Evolutionary conservation across 2,797 vertebrate species (phyloP).

Genomic region (Poeciliopsis presidionis): DNA sequence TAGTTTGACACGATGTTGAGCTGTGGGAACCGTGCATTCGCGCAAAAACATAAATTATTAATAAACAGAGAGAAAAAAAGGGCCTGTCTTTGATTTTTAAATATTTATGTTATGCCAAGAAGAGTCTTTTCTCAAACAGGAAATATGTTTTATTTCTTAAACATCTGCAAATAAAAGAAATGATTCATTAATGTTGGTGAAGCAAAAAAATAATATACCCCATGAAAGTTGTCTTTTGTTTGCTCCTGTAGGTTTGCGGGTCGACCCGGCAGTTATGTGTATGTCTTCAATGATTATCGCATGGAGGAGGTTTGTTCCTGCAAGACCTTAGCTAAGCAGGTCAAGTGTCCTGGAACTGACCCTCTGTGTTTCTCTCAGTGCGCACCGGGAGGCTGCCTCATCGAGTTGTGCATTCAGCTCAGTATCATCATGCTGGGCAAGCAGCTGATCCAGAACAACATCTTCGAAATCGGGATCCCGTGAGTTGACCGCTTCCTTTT

Average conservation of each 20-base stretch:
- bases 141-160: not conserved
- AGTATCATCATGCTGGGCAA: constrained; percentile 99
- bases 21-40: not conserved
- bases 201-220: too few relatives aligned
- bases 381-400: constrained; percentile 96
- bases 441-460: constrained; percentile 97
- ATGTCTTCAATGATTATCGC: constrained; percentile 91
- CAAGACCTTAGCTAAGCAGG: not conserved
- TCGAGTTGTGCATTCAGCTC: constrained; percentile 96
- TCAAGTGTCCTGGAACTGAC: not conserved
- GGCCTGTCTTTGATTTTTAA: not conserved
- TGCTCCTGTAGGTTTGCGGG: constrained; percentile 88
- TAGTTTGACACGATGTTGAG: not conserved
- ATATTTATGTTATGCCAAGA: not conserved
- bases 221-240: not conserved
- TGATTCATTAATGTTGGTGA: not conserved
- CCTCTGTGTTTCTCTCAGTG: constrained; percentile 79
- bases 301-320: constrained; percentile 91
- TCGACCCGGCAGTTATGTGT: constrained; percentile 91
- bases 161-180: not conserved
- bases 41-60: not conserved
- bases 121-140: not conserved
- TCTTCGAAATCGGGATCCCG: constrained; percentile 98
- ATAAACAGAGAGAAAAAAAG: not conserved
- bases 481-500: constrained; percentile 64